phyloP scores from a whole-genome alignment of 2,797 vertebrate genomes.

The Pelochelys cantorii region DNA sequence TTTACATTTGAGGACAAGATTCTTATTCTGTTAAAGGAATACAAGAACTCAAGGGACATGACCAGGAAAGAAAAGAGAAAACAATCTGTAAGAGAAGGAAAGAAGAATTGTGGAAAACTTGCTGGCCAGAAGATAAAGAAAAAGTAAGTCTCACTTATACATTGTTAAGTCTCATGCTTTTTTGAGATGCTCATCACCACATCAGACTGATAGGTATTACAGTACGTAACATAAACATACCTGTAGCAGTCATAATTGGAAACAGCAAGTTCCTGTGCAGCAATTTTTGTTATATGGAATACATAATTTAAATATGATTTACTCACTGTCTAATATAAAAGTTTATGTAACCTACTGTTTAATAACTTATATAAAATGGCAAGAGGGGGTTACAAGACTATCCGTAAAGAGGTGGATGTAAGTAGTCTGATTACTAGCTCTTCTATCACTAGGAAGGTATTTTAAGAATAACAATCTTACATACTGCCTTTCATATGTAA shows the following conservation, averaged over 20 bases:
- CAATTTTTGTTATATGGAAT: background rate
- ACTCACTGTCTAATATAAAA: background rate
- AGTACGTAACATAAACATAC: background rate
- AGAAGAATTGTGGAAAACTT: background rate
- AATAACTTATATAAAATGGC: background rate
- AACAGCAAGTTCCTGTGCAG: background rate
- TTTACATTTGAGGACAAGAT: conserved; percentile 14
- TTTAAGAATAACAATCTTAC: background rate
- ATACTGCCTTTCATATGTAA: background rate
- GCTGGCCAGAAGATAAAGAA: conserved; percentile 15
- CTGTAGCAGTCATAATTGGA: background rate
- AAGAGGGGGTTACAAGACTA: background rate
- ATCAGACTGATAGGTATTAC: background rate
- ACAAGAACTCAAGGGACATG: conserved; percentile 16
- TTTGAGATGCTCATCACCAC: background rate
- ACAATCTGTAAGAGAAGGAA: background rate
- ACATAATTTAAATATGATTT: background rate
- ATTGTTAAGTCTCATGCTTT: background rate
- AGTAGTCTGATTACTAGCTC: background rate
- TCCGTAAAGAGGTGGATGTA: background rate
- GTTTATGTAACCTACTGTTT: background rate
- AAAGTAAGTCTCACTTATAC: conserved; percentile 48
- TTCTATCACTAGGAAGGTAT: background rate
- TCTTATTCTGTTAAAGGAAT: background rate
- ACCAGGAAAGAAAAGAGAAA: conserved; percentile 39